phyloP scores from a whole-genome alignment of 2,888 invertebrate species.

The Nasonia oneida region DNA sequence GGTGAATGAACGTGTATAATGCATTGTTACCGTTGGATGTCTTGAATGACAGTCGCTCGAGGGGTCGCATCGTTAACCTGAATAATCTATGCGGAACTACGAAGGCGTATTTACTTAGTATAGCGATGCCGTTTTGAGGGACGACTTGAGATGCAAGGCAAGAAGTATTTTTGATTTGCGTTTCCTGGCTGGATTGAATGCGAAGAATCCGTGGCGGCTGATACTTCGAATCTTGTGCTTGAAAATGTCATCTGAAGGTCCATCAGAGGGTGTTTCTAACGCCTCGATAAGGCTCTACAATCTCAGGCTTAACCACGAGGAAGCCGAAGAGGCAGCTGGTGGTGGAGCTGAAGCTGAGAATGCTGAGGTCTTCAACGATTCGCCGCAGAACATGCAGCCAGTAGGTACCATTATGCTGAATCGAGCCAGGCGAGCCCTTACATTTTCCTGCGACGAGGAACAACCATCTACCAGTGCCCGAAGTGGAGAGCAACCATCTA shows the following conservation, averaged over 20 bases:
- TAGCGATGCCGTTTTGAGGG: conserved; percentile 7
- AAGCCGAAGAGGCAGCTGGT: conserved; percentile 63
- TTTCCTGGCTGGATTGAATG: conserved; percentile 62
- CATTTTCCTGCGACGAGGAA: conserved; percentile 73
- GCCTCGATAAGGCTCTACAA: conserved; percentile 68
- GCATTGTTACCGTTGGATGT: conserved; percentile 38
- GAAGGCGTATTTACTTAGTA: conserved; percentile 4
- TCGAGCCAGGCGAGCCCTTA: conserved; percentile 70
- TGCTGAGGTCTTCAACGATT: conserved; percentile 65
- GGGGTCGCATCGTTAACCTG: conserved; percentile 19
- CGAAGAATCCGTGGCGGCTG: conserved; percentile 47
- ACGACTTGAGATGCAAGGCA: conserved; percentile 37
- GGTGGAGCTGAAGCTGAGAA: conserved; percentile 61
- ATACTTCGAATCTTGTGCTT: conserved; percentile 43
- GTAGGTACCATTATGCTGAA: conserved; percentile 70
- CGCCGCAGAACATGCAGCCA: conserved; percentile 72
- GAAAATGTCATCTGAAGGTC: conserved; percentile 73
- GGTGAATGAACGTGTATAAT: conserved; percentile 3
- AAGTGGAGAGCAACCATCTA: conserved; percentile 66
- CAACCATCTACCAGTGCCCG: conserved; percentile 66
- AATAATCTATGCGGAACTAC: conserved; percentile 1
- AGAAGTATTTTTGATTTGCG: conserved; percentile 54
- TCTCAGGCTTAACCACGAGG: conserved; percentile 67
- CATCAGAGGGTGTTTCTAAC: conserved; percentile 69
- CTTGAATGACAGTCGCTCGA: conserved; percentile 8